phyloP scores from a whole-genome alignment of 2,888 invertebrate genomes.

The Halictus ligatus region DNA sequence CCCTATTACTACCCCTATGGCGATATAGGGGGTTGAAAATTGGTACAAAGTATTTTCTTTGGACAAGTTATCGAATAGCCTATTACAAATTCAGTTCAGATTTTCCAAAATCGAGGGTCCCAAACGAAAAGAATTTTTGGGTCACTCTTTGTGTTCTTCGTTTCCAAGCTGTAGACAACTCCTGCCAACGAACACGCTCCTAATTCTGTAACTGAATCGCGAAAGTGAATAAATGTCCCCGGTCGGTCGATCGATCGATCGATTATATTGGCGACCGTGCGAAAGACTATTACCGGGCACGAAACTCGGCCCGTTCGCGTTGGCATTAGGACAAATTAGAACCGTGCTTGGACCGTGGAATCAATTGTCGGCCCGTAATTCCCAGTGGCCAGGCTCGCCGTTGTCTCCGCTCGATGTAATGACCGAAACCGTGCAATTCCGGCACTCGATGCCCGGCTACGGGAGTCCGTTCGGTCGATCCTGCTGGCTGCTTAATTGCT shows the following conservation, averaged over 20 bases:
- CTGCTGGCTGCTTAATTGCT: conserved; percentile 64
- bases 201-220: conserved; percentile 1
- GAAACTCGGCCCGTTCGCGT: conserved; percentile 48
- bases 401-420: conserved; percentile 44
- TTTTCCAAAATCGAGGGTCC: no score
- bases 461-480: conserved; percentile 55
- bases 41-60: no score
- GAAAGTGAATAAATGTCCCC: conserved; percentile 5
- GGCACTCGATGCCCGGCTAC: neutral
- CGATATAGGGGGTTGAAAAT: no score
- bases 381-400: conserved; percentile 46
- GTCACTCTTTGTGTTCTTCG: no score
- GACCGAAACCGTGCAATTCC: conserved; percentile 50
- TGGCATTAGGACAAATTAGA: conserved; percentile 63
- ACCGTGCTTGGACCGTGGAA: conserved; percentile 52
- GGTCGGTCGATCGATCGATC: conserved; percentile 8
- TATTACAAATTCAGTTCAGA: no score
- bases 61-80: no score
- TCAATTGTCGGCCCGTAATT: conserved; percentile 69
- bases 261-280: conserved; percentile 38
- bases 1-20: no score
- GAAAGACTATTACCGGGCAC: conserved; percentile 41
- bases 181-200: neutral
- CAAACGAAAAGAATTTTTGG: no score
- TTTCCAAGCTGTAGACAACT: neutral